Percentiles rank a stretch among this genome's conserved stretches.
Conservation (phyloP, 2,797 vertebrate species). For the Salarias fasciatus region DNA sequence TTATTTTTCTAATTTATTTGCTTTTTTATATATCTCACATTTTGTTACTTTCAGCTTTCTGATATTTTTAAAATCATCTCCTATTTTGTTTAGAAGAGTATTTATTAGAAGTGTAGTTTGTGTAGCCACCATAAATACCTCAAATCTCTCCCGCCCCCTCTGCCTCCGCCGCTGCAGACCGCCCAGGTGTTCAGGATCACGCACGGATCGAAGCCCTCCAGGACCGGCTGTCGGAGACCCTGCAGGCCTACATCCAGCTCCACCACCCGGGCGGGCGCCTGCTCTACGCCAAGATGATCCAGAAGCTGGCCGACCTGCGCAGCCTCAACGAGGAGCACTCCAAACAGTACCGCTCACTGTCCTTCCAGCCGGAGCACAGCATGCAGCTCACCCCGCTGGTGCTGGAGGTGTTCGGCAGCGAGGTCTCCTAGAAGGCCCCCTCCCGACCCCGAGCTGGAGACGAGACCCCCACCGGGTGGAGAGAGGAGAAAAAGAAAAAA, state of each 20-base stretch:
- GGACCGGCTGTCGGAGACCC: conserved; percentile 90
- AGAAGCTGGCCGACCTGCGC: conserved; percentile 95
- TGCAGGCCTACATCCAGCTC: conserved; percentile 94
- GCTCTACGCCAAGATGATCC: conserved; percentile 98
- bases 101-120: too few species aligned
- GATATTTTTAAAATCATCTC: too few species aligned
- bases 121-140: conserved; percentile 1
- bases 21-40: too few species aligned
- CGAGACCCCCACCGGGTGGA: conserved; percentile 76
- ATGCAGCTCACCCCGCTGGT: conserved; percentile 97
- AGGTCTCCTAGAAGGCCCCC: conserved; percentile 92
- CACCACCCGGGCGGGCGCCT: conserved; percentile 89
- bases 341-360: conserved; percentile 94
- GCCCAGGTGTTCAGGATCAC: conserved; percentile 92
- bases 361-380: conserved; percentile 93
- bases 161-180: conserved; percentile 80
- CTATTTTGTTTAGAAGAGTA: too few species aligned
- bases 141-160: not conserved
- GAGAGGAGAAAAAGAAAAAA: too few species aligned
- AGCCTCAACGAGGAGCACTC: conserved; percentile 98
- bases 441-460: conserved; percentile 79
- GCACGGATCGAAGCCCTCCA: conserved; percentile 90
- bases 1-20: too few species aligned
- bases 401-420: conserved; percentile 95
- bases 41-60: not conserved